Conservation (phyloP, 2,888 invertebrate genomes). For the Acleris sparsana region DNA sequence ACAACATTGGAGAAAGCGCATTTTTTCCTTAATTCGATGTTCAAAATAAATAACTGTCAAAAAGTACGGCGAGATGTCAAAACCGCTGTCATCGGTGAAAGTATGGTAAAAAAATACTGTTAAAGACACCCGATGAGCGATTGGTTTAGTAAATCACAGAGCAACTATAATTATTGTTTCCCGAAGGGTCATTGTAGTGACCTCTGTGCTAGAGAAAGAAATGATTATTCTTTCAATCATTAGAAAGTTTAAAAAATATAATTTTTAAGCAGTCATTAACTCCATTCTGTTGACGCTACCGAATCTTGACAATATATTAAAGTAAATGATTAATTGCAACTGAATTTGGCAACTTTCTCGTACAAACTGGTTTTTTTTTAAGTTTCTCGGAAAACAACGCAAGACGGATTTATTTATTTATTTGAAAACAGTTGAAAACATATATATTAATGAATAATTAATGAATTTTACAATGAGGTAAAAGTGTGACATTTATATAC, state of each 20-base stretch:
- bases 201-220: constrained; percentile 63
- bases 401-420: no score
- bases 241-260: constrained; percentile 53
- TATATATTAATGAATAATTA: no score
- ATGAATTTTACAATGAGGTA: no score
- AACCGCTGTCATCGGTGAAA: constrained; percentile 49
- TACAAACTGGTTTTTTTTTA: background rate
- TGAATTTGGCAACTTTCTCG: constrained; percentile 26
- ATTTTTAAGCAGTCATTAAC: constrained; percentile 20
- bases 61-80: constrained; percentile 50
- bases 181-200: constrained; percentile 54
- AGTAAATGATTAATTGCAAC: constrained; percentile 16
- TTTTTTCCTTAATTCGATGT: constrained; percentile 52
- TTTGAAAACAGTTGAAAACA: no score
- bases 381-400: background rate
- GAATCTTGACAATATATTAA: constrained; percentile 11
- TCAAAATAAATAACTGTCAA: constrained; percentile 58
- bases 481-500: no score
- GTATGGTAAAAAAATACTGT: constrained; percentile 40
- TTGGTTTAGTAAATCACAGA: constrained; percentile 41
- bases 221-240: constrained; percentile 49
- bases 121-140: constrained; percentile 42
- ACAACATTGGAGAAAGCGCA: constrained; percentile 68
- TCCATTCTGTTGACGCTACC: constrained; percentile 7
- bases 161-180: constrained; percentile 24